Evolutionary conservation across 2,797 vertebrate species (phyloP).

Genomic region (Sphenopsis melanotis): DNA sequence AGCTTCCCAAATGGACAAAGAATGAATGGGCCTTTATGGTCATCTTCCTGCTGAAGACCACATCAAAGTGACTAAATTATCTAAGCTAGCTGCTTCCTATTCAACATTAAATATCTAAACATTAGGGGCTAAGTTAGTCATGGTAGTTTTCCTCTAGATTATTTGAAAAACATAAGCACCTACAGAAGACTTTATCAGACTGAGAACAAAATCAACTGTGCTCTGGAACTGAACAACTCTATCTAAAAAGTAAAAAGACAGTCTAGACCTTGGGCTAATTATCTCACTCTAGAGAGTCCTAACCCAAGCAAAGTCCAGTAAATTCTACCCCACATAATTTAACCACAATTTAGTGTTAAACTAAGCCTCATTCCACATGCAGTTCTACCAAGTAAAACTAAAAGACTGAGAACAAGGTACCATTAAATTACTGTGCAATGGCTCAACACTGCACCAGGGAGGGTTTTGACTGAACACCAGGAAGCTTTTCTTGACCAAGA

Average conservation of each 20-base stretch:
- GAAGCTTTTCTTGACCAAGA: not conserved
- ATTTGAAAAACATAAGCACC: not conserved
- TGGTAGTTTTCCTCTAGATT: not conserved
- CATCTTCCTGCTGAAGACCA: not conserved
- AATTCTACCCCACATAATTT: not conserved
- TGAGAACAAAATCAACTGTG: not conserved
- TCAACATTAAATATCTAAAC: not conserved
- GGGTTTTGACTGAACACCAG: not conserved
- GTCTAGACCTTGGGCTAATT: not conserved
- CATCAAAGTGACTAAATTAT: not conserved
- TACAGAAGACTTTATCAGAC: not conserved
- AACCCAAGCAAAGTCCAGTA: not conserved
- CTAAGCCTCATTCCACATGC: not conserved
- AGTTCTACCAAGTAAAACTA: not conserved
- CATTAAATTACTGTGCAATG: not conserved
- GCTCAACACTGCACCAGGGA: not conserved
- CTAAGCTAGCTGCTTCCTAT: not conserved
- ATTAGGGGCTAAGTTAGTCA: not conserved
- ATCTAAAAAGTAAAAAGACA: not conserved
- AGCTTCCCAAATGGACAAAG: not conserved
- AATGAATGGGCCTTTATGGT: not conserved
- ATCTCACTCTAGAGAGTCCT: not conserved
- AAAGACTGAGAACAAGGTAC: not conserved
- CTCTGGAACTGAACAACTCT: not conserved
- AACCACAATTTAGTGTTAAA: not conserved